These are phyloP conservation scores for Leptopilina drosophilae DNA, from an alignment of 2,888 invertebrate species.

Conservation along the genomic window DNA sequence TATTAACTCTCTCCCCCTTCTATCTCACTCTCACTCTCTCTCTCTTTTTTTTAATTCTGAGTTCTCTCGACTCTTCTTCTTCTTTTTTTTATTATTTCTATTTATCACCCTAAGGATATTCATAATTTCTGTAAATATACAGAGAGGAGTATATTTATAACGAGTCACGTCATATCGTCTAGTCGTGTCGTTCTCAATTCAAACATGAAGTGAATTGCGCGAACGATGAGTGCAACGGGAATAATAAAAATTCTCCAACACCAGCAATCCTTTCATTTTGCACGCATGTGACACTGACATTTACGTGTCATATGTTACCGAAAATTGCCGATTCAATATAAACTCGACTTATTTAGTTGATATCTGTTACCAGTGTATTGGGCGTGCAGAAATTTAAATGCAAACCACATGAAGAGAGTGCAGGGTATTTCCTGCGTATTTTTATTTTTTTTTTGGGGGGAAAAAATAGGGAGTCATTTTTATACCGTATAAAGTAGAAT, in stretches of 20 bases:
- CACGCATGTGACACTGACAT: neutral
- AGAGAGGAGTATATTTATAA: conserved; percentile 63
- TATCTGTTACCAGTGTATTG: too few relatives aligned
- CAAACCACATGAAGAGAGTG: too few relatives aligned
- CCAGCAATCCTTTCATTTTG: conserved; percentile 18
- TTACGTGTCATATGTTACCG: neutral
- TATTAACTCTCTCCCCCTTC: neutral
- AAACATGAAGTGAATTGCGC: conserved; percentile 30
- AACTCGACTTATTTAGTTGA: too few relatives aligned
- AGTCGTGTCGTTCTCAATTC: conserved; percentile 8
- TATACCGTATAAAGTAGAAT: too few relatives aligned
- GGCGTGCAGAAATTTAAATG: too few relatives aligned
- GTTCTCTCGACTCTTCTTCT: conserved; percentile 4
- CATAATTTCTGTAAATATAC: conserved; percentile 28
- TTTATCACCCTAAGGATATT: conserved; percentile 18
- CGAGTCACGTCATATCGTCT: conserved; percentile 54
- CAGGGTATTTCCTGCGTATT: too few relatives aligned
- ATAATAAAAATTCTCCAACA: conserved; percentile 35
- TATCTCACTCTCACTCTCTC: neutral
- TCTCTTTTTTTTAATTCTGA: conserved; percentile 24
- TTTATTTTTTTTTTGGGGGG: too few relatives aligned
- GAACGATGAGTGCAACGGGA: conserved; percentile 12
- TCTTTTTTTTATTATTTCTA: neutral
- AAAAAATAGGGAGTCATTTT: too few relatives aligned
- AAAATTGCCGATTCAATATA: conserved; percentile 1